Conservation (phyloP, 1,140 invertebrate species). For the Hormaphis cornu region DNA sequence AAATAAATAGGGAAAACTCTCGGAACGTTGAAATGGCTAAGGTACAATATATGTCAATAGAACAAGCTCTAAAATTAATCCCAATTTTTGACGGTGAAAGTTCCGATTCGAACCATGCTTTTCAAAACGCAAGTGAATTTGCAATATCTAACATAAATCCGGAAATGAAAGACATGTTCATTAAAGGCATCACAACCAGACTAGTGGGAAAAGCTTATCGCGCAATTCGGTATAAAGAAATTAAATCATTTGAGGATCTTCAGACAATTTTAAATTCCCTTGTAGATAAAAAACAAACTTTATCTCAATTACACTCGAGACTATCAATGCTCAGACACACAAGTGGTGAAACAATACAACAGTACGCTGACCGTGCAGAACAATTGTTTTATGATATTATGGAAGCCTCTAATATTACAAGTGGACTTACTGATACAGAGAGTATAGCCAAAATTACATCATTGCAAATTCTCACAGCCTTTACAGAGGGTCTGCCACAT, state of each 20-base stretch:
- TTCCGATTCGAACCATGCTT: neutral
- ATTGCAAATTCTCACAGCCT: neutral
- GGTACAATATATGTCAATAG: neutral
- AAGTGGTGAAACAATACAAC: neutral
- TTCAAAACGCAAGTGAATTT: neutral
- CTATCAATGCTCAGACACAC: neutral
- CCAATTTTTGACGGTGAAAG: neutral
- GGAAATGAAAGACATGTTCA: neutral
- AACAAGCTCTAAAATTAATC: neutral
- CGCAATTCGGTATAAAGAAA: neutral
- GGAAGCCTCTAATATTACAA: neutral
- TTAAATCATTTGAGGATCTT: neutral
- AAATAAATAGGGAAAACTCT: neutral
- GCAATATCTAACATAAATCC: neutral
- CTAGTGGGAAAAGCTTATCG: neutral
- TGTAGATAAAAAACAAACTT: neutral
- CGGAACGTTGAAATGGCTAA: neutral
- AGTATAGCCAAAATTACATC: neutral
- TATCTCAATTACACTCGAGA: neutral
- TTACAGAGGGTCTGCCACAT: neutral
- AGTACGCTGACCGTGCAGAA: neutral
- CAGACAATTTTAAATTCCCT: neutral
- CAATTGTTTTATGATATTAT: neutral
- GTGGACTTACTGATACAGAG: neutral
- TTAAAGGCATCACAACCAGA: neutral